A percentile compares a stretch with the other conserved stretches of the same genome.
Evolutionary conservation across 2,888 invertebrate species (phyloP).

Genomic region (Bimastos eiseni): DNA sequence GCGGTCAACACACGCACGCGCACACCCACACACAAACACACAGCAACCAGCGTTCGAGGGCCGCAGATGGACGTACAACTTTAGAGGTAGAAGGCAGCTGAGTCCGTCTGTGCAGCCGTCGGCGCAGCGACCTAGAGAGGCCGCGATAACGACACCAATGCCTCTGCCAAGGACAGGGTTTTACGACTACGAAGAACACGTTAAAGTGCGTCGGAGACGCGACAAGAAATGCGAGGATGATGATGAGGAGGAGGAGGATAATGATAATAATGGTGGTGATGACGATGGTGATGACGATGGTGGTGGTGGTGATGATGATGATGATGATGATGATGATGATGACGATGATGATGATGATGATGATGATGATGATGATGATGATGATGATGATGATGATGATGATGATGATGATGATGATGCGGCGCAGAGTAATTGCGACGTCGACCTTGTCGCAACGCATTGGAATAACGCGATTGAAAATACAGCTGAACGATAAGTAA

Average conservation of each 20-base stretch:
- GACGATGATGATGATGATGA: constrained; percentile 29
- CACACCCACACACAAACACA: constrained; percentile 22
- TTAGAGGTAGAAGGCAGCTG: too few relatives aligned
- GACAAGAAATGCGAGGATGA: constrained; percentile 29
- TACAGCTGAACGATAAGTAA: too few relatives aligned
- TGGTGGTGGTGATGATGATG: constrained; percentile 26
- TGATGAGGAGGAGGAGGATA: constrained; percentile 27
- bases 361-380: constrained; percentile 17
- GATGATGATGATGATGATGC: neutral
- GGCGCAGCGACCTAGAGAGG: too few relatives aligned
- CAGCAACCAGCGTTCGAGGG: neutral
- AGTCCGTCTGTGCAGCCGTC: too few relatives aligned
- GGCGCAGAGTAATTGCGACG: too few relatives aligned
- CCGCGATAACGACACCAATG: too few relatives aligned
- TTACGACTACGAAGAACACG: too few relatives aligned
- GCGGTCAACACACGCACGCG: constrained; percentile 18
- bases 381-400: constrained; percentile 25
- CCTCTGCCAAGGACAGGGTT: too few relatives aligned
- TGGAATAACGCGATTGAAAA: too few relatives aligned
- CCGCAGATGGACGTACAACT: too few relatives aligned
- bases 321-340: constrained; percentile 33
- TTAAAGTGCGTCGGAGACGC: too few relatives aligned
- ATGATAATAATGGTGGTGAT: constrained; percentile 29
- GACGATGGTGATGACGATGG: constrained; percentile 15
- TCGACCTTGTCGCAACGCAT: too few relatives aligned